These are phyloP conservation scores for Scaptomyza graminum DNA, from an alignment of 1,140 invertebrate genomes.

Conservation along the genomic window DNA sequence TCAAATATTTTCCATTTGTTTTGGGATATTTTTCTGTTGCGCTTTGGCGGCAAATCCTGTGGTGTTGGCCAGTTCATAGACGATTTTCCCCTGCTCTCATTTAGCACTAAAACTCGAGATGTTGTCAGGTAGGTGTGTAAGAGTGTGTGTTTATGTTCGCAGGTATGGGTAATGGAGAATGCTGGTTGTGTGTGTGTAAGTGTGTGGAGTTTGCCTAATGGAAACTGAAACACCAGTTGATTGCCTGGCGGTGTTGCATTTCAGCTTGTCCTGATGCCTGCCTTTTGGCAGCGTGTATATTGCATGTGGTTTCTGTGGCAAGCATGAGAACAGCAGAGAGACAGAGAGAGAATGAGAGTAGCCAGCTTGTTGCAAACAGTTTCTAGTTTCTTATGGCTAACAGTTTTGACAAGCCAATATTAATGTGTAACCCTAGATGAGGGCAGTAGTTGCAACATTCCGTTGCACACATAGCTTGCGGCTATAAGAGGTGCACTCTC, in stretches of 20 bases:
- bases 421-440: conserved; percentile 37
- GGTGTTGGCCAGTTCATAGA: conserved; percentile 5
- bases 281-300: conserved; percentile 45
- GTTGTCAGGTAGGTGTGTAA: conserved; percentile 21
- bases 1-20: conserved; percentile 50
- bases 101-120: conserved; percentile 41
- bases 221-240: conserved; percentile 81
- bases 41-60: conserved; percentile 43
- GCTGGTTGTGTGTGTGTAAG: background rate
- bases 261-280: conserved; percentile 33
- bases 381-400: conserved; percentile 58
- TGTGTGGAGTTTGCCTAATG: conserved; percentile 50
- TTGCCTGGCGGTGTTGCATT: conserved; percentile 61
- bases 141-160: conserved; percentile 2
- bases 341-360: background rate
- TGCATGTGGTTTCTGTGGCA: conserved; percentile 69
- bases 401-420: conserved; percentile 60
- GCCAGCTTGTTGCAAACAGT: conserved; percentile 33
- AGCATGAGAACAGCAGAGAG: conserved; percentile 5
- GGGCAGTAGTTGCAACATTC: conserved; percentile 37
- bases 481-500: background rate
- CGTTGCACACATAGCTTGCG: conserved; percentile 19
- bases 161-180: background rate
- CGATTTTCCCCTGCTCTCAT: conserved; percentile 4
- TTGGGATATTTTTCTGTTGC: conserved; percentile 60